phyloP scores from a whole-genome alignment of 2,888 invertebrate genomes.

The Anthophora plumipes region DNA sequence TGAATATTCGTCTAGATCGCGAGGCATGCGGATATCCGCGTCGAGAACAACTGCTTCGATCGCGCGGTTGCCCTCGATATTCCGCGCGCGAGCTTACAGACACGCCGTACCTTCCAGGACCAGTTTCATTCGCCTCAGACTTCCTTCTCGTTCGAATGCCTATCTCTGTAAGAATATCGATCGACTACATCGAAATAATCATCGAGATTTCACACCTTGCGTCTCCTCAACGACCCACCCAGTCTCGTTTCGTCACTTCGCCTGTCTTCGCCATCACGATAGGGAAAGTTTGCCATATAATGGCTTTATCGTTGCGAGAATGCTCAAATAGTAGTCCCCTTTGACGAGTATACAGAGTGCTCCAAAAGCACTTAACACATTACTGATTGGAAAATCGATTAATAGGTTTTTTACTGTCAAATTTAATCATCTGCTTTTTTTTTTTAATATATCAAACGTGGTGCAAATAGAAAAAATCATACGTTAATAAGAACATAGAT shows the following conservation, averaged over 20 bases:
- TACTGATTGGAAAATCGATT: too few relatives aligned
- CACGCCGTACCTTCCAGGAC: slow-evolving; percentile 12
- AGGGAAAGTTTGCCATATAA: slow-evolving; percentile 64
- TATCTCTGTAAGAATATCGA: slow-evolving; percentile 6
- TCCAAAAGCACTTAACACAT: too few relatives aligned
- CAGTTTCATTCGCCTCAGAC: slow-evolving; percentile 34
- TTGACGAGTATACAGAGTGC: not conserved
- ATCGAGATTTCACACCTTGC: slow-evolving; percentile 53
- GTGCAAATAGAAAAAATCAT: too few relatives aligned
- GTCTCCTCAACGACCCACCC: slow-evolving; percentile 54
- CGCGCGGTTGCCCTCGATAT: slow-evolving; percentile 43
- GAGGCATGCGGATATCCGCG: slow-evolving; percentile 61
- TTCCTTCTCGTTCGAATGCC: slow-evolving; percentile 17
- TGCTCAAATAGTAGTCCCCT: slow-evolving; percentile 32
- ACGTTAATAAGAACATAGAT: too few relatives aligned
- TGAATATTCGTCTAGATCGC: slow-evolving; percentile 52
- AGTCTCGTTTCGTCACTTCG: slow-evolving; percentile 63
- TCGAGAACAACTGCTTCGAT: slow-evolving; percentile 30
- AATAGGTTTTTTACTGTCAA: too few relatives aligned
- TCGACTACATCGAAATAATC: slow-evolving; percentile 48
- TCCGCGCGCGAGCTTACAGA: not conserved
- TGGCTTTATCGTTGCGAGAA: slow-evolving; percentile 50
- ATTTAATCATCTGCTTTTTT: too few relatives aligned
- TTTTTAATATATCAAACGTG: too few relatives aligned
- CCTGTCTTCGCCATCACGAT: slow-evolving; percentile 43